Base-by-base conservation (phyloP, 1,140 invertebrate species). In the Drosophila parabipectinata region DNA sequence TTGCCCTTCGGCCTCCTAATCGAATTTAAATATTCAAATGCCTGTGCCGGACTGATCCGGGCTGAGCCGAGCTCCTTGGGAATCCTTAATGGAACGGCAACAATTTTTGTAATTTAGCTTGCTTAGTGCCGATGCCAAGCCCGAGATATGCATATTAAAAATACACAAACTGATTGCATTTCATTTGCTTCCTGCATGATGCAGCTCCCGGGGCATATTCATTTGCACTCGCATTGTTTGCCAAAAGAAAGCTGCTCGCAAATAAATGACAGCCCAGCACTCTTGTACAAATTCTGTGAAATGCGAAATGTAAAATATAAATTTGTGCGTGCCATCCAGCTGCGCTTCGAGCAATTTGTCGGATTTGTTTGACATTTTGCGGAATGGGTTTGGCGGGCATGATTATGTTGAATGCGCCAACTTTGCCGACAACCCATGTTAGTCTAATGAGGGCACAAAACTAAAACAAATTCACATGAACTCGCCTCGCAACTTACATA, bases 331-430 rank as follows among this genome's bases (percentile, higher is more conserved):
- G 72, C 39, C 53, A 73, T 30, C 53, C 72, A 74, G 52, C 44
- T 72, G 55, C 44, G 54, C 68, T 69, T 71, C 60, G 56, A 68
- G 69, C 68, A 78, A 87, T 87, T 87, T 85, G 78, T 85, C 82
- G 72, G 66, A 78, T 64, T 71, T 79, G 66, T 85, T 78, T 82
- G 82, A 87, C 82, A 87, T 77, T 74, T 66, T 54, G 44, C 45
- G 44, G 55, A 30, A 59, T 44, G 14, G 59, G 32, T 8, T 53
- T 28, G 56, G 39, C 34, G 44, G 30, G 18, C 21, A 61, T 41
- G 66, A 71, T 72, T 69, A 58, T 52, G 61, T 68, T 14, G 61
- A 26, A n/a, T 54, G 48, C 24, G 41, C 41, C 32, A 64, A 67
- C 63, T 67, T 53, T 67, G 47, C 14, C 47, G 14, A 63, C 51